Conservation (phyloP, 92 coral and sea anemone species). For the Siderastrea siderea region DNA sequence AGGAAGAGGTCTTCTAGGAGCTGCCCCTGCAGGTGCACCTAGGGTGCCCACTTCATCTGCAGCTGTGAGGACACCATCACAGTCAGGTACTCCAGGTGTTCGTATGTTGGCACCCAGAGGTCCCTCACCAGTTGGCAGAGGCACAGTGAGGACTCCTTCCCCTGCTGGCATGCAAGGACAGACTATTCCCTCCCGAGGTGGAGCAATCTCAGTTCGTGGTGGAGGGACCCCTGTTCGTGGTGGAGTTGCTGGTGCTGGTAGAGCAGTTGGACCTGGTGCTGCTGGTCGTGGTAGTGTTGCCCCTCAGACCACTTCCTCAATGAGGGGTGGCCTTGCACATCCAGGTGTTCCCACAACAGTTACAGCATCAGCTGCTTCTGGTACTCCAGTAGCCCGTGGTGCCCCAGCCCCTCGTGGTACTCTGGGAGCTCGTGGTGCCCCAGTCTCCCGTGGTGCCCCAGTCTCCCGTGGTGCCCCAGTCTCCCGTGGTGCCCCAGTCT, state of each 20-base stretch:
- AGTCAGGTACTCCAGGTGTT: slow-evolving; percentile 20
- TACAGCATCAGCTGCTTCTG: slow-evolving; percentile 45
- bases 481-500: slow-evolving; percentile 24
- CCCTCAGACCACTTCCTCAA: not conserved
- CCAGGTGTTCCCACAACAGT: slow-evolving; percentile 11
- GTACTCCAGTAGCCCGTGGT: slow-evolving; percentile 44
- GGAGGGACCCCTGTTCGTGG: slow-evolving; percentile 22
- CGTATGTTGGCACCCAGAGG: slow-evolving; percentile 47
- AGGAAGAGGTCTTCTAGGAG: slow-evolving; percentile 32
- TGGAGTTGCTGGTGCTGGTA: slow-evolving; percentile 10
- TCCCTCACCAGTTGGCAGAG: slow-evolving; percentile 38
- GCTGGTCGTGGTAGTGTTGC: not conserved
- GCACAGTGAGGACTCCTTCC: slow-evolving; percentile 40
- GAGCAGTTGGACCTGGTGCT: slow-evolving; percentile 10
- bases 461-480: slow-evolving; percentile 58
- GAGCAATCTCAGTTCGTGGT: slow-evolving; percentile 49
- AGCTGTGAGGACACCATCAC: slow-evolving; percentile 40
- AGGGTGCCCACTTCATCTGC: slow-evolving; percentile 42
- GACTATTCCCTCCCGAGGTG: slow-evolving; percentile 29
- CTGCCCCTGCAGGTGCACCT: slow-evolving; percentile 20
- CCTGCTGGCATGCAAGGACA: slow-evolving; percentile 32
- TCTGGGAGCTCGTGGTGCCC: slow-evolving; percentile 40
- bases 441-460: slow-evolving; percentile 24
- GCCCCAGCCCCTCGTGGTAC: slow-evolving; percentile 55
- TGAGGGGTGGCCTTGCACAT: slow-evolving; percentile 26